phyloP scores from a whole-genome alignment of 2,888 invertebrate genomes.

The Microdon myrmicae region DNA sequence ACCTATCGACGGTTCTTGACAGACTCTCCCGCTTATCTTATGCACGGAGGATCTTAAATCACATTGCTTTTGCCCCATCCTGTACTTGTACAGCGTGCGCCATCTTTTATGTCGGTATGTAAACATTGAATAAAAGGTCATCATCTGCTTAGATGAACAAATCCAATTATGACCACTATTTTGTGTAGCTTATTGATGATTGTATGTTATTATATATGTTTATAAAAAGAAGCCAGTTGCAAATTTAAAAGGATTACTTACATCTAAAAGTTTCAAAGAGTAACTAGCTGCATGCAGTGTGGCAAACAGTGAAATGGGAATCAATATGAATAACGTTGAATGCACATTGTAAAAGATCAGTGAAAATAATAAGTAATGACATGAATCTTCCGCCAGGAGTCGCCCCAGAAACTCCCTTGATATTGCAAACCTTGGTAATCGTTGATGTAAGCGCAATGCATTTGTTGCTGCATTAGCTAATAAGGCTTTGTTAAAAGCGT shows the following conservation, averaged over 20 bases:
- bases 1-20: too few species aligned
- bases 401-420: slow-evolving; percentile 84
- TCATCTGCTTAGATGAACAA: too few species aligned
- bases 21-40: too few species aligned
- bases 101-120: too few species aligned
- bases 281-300: slow-evolving; percentile 92
- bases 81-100: too few species aligned
- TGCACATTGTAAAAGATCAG: slow-evolving; percentile 91
- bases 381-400: slow-evolving; percentile 89
- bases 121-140: too few species aligned
- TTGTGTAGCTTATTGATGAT: neutral
- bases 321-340: slow-evolving; percentile 87
- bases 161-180: too few species aligned
- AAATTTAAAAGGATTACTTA: slow-evolving; percentile 71
- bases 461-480: slow-evolving; percentile 94
- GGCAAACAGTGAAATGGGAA: slow-evolving; percentile 92
- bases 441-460: slow-evolving; percentile 93
- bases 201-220: neutral
- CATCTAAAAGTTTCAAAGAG: slow-evolving; percentile 88
- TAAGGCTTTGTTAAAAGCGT: slow-evolving; percentile 90
- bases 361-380: slow-evolving; percentile 96
- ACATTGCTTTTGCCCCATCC: too few species aligned
- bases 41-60: neutral
- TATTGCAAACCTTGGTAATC: slow-evolving; percentile 85
- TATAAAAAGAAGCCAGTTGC: too few species aligned